phyloP scores from a whole-genome alignment of 2,888 invertebrate genomes.

The Tinea semifulvella region DNA sequence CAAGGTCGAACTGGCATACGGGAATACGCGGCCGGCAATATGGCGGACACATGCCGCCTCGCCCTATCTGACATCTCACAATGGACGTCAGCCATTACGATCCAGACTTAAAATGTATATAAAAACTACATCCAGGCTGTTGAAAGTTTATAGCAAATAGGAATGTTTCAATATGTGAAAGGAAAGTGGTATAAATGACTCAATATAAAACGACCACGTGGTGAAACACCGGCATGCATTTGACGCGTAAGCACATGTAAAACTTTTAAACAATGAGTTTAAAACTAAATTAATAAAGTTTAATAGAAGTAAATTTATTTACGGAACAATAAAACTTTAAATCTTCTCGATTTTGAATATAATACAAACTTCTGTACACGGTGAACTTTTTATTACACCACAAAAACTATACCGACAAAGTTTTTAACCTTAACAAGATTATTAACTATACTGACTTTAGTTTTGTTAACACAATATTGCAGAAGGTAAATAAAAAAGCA shows the following conservation, averaged over 20 bases:
- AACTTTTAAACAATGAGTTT: slow-evolving; percentile 20
- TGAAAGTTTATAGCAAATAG: neutral
- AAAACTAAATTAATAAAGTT: slow-evolving; percentile 15
- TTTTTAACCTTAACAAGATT: neutral
- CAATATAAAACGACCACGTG: slow-evolving; percentile 48
- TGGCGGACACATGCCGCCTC: slow-evolving; percentile 67
- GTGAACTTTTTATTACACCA: neutral
- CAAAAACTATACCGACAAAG: neutral
- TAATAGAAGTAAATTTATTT: neutral
- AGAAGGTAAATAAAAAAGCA: slow-evolving; percentile 10
- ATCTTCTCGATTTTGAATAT: neutral
- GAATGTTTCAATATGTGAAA: neutral
- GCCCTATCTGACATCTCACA: slow-evolving; percentile 65
- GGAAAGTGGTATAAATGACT: neutral
- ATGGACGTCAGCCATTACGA: slow-evolving; percentile 56
- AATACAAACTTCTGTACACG: slow-evolving; percentile 6
- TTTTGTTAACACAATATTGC: neutral
- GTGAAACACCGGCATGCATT: slow-evolving; percentile 49
- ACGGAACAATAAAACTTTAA: neutral
- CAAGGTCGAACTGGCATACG: slow-evolving; percentile 55
- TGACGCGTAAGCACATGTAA: slow-evolving; percentile 58
- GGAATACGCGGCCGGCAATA: slow-evolving; percentile 51
- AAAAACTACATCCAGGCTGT: neutral
- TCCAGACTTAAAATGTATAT: neutral
- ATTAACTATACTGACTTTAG: neutral